Conservation (phyloP, 2,888 invertebrate genomes). For the Tipula vernalis region DNA sequence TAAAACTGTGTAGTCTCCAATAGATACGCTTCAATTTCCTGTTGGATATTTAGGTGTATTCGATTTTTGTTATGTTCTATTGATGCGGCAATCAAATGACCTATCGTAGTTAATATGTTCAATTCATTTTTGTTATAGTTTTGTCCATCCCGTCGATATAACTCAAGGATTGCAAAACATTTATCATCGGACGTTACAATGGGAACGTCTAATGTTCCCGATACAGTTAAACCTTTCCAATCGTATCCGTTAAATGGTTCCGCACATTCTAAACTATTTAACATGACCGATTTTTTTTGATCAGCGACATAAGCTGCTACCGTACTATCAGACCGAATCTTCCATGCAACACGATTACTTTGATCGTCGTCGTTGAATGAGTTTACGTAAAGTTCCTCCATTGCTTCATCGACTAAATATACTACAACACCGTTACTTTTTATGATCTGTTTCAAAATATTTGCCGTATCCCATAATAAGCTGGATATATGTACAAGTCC, state of each 20-base stretch:
- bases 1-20: constrained; percentile 29
- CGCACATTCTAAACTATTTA: constrained; percentile 39
- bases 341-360: constrained; percentile 19
- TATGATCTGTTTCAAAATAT: background rate
- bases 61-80: constrained; percentile 34
- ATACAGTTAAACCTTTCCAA: constrained; percentile 27
- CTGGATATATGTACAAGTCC: background rate
- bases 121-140: constrained; percentile 22
- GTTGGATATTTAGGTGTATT: constrained; percentile 29
- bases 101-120: constrained; percentile 29
- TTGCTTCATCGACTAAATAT: background rate
- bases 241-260: constrained; percentile 32
- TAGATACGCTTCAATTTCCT: constrained; percentile 33
- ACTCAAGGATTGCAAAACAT: constrained; percentile 33
- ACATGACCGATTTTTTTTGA: constrained; percentile 39
- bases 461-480: background rate
- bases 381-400: background rate
- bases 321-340: constrained; percentile 29
- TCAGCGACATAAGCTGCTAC: constrained; percentile 45
- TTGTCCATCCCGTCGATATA: constrained; percentile 23
- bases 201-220: constrained; percentile 35
- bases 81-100: constrained; percentile 36
- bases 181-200: constrained; percentile 31
- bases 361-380: background rate
- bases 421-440: background rate